Evolutionary conservation across 2,113 vertebrate genomes (phyloP).

Genomic region (Gymnobelideus leadbeateri): DNA sequence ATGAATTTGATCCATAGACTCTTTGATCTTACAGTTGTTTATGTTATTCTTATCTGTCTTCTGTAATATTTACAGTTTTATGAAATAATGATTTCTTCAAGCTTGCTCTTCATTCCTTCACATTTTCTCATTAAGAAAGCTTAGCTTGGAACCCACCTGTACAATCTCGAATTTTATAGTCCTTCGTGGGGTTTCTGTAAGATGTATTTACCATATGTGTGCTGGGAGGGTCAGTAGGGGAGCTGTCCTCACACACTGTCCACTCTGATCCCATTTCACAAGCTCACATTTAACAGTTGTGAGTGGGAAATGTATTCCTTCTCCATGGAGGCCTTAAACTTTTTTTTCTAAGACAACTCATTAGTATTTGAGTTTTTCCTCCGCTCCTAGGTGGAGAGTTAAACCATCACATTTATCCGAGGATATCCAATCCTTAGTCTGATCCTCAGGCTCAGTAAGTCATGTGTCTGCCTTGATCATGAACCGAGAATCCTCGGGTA

Average conservation of each 20-base stretch:
- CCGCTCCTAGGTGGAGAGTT: not conserved
- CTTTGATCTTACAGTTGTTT: slow-evolving; percentile 82
- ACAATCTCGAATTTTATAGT: slow-evolving; percentile 76
- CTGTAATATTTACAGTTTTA: slow-evolving; percentile 79
- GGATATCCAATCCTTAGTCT: slow-evolving; percentile 1
- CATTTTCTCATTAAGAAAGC: slow-evolving; percentile 82
- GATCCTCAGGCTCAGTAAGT: slow-evolving; percentile 16
- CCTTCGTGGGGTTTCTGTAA: slow-evolving; percentile 62
- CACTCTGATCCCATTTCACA: slow-evolving; percentile 44
- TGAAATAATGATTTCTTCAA: slow-evolving; percentile 81
- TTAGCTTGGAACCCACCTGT: slow-evolving; percentile 80
- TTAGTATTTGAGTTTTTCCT: slow-evolving; percentile 1
- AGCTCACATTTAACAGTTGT: slow-evolving; percentile 44
- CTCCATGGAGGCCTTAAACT: not conserved
- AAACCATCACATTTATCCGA: not conserved
- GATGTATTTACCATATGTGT: slow-evolving; percentile 64
- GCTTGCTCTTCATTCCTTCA: slow-evolving; percentile 77
- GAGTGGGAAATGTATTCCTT: slow-evolving; percentile 15
- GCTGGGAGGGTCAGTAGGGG: not conserved
- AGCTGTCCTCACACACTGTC: slow-evolving; percentile 19
- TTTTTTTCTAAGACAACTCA: not conserved
- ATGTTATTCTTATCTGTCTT: slow-evolving; percentile 80
- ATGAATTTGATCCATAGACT: slow-evolving; percentile 70
- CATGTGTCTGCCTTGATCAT: slow-evolving; percentile 2
- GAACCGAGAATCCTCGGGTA: not conserved